A percentile compares a stretch with the other conserved stretches of the same genome.
These are phyloP conservation scores for Eupithecia abbreviata DNA, from an alignment of 2,888 invertebrate species.

Conservation along the genomic window DNA sequence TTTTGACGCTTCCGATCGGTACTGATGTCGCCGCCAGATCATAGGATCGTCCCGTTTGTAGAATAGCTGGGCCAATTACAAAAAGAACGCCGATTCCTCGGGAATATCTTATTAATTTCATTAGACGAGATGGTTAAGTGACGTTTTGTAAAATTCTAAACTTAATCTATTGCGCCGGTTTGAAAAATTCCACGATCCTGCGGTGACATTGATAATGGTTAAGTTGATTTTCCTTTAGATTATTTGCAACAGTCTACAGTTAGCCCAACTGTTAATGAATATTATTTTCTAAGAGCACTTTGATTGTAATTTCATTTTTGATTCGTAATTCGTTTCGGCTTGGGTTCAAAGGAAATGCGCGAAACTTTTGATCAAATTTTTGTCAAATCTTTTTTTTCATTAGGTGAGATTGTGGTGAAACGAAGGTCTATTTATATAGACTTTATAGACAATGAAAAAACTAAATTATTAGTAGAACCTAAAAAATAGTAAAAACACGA, in stretches of 20 bases:
- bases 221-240: background rate
- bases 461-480: too few relatives aligned
- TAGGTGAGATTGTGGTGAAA: too few relatives aligned
- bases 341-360: too few relatives aligned
- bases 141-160: background rate
- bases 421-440: too few relatives aligned
- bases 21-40: background rate
- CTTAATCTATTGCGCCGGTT: background rate
- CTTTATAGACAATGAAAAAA: too few relatives aligned
- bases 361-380: too few relatives aligned
- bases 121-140: background rate
- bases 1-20: background rate
- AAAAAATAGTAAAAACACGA: too few relatives aligned
- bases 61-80: background rate
- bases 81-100: background rate
- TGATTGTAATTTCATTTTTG: background rate
- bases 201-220: background rate
- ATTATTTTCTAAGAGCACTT: background rate
- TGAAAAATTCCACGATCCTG: background rate
- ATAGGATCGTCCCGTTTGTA: background rate
- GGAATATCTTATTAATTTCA: background rate
- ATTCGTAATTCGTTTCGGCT: too few relatives aligned
- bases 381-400: too few relatives aligned
- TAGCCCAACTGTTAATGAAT: background rate
- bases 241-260: background rate